Base-by-base conservation (phyloP, 2,113 vertebrate species). In the Pteruthius melanotis region DNA sequence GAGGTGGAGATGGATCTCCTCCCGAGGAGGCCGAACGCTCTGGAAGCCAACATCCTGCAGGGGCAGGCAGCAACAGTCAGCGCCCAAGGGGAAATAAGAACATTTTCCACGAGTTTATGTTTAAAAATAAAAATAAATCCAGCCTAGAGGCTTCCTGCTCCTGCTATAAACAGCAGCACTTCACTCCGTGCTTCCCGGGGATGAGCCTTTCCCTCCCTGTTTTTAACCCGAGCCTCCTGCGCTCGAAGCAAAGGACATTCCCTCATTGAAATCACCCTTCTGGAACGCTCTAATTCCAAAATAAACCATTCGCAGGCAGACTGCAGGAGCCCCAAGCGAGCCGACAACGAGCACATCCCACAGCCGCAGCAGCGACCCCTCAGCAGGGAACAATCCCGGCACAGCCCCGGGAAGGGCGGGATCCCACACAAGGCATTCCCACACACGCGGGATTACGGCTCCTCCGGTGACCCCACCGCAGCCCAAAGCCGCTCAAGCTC, bases 1-100 rank as follows among this genome's bases (percentile, higher is more conserved):
- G 99, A 99, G 89, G 99, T 99, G 65, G 98, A 99, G 94, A 99
- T 77, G 76, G 98, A 98, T 80, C 99, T 98, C 93, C 97, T 99
- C 95, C 99, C 98, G 50, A 99, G 23, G 5, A 99, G 97, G 94
- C 97, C 95, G 33, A 99, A 97, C 1, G 94, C 98, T 96, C 99
- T 98, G 44, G 98, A 97, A 50, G 98, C 98, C 98, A 99, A 97
- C 99, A 99, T 99, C 97, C 99, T 99, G 93, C 28, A 40, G 33
- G 20, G 63, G 4, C 69, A 89, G 59, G 60, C 60, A 74, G 15
- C 22, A 10, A 16, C 44, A 37, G 18, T 64, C 59, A 65, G 68
- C 1, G 44, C n/a, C 44, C 45, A 2, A 44, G 16, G 4, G 3
- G 17, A 76, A 65, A 42, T 1, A 57, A 49, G 0, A 24, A 11